A percentile compares a stretch with the other conserved stretches of the same genome.
phyloP scores from a whole-genome alignment of 2,888 invertebrate genomes.

The Chirona hameri region DNA sequence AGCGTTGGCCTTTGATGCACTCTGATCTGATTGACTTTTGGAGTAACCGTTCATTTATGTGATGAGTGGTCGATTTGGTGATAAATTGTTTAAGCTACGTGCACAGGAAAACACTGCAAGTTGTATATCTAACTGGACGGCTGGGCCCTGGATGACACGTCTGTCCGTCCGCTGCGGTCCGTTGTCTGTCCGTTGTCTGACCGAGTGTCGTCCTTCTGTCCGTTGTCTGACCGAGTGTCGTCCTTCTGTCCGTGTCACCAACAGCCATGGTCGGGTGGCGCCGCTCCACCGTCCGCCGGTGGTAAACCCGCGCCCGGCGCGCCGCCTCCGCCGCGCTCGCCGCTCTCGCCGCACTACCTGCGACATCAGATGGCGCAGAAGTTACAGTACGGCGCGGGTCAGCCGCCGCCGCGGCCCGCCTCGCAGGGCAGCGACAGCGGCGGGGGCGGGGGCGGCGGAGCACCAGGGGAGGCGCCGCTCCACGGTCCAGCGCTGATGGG shows the following conservation, averaged over 20 bases:
- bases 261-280: neutral
- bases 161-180: neutral
- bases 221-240: neutral
- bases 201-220: neutral
- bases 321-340: neutral
- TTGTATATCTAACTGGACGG: too few species aligned
- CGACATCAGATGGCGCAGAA: conserved; percentile 9
- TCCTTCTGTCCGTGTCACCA: neutral
- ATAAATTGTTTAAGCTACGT: too few species aligned
- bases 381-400: neutral
- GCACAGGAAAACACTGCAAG: too few species aligned
- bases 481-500: conserved; percentile 60
- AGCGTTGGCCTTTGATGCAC: too few species aligned
- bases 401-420: conserved; percentile 40
- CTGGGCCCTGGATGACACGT: too few species aligned
- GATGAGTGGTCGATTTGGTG: too few species aligned
- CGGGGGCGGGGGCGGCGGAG: conserved; percentile 2
- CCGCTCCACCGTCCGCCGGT: neutral
- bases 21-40: too few species aligned
- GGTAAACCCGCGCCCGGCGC: neutral
- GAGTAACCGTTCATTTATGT: too few species aligned
- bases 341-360: conserved; percentile 8
- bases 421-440: conserved; percentile 42
- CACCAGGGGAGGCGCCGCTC: conserved; percentile 31
- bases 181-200: neutral